These are phyloP conservation scores for Drosophila ohnishii DNA, from an alignment of 1,140 invertebrate genomes.

Conservation along the genomic window DNA sequence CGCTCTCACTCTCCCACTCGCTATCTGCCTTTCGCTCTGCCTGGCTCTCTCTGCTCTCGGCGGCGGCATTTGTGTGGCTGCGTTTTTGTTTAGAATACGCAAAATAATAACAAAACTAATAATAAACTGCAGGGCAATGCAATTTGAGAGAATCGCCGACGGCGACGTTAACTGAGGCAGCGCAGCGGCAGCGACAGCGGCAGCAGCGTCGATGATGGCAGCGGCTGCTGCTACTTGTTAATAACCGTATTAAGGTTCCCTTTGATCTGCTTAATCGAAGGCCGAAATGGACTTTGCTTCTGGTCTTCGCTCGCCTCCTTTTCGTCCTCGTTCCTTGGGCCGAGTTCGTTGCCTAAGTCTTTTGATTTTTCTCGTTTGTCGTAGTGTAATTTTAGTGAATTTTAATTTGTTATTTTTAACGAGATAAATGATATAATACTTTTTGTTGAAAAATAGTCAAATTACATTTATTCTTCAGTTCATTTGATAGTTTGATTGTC, in stretches of 20 bases:
- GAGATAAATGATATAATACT: not conserved
- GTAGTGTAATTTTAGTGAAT: slow-evolving; percentile 61
- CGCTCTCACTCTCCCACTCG: slow-evolving; percentile 13
- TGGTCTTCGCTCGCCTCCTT: slow-evolving; percentile 53
- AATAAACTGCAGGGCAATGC: slow-evolving; percentile 80
- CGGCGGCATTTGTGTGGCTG: slow-evolving; percentile 29
- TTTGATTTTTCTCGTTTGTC: slow-evolving; percentile 53
- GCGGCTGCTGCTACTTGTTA: slow-evolving; percentile 68
- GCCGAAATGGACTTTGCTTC: slow-evolving; percentile 67
- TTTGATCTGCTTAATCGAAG: slow-evolving; percentile 82
- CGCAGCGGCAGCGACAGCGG: not conserved
- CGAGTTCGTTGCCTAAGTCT: slow-evolving; percentile 75
- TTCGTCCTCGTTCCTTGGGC: not conserved
- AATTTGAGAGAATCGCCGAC: slow-evolving; percentile 67
- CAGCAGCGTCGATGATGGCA: not conserved
- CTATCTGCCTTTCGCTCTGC: not conserved
- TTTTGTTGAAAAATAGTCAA: not conserved
- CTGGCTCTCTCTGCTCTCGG: slow-evolving; percentile 5
- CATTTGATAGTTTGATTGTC: not conserved
- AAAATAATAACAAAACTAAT: slow-evolving; percentile 83
- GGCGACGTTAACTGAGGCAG: slow-evolving; percentile 5
- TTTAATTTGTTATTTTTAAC: slow-evolving; percentile 10
- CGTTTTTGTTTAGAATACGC: slow-evolving; percentile 82
- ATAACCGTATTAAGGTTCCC: slow-evolving; percentile 75
- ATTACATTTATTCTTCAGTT: not conserved